These are phyloP conservation scores for Plutomurus gul DNA, from an alignment of 1,140 invertebrate genomes.

Conservation along the genomic window DNA sequence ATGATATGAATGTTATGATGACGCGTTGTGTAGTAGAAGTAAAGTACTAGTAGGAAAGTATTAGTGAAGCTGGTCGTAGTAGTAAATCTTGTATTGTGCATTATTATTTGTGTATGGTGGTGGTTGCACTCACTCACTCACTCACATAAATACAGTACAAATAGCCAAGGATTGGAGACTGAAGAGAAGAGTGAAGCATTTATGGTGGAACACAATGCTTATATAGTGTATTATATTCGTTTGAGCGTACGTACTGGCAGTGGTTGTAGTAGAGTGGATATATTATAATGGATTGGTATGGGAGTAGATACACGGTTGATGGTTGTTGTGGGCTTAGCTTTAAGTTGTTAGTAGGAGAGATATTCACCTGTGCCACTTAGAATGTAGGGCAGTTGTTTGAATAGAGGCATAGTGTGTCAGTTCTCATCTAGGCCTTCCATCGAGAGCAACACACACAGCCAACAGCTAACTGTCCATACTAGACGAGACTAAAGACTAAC, in stretches of 20 bases:
- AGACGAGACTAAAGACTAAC: constrained; percentile 2
- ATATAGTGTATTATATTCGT: neutral
- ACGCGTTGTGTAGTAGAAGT: too few species aligned
- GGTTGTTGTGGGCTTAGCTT: constrained; percentile 25
- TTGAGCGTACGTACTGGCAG: neutral
- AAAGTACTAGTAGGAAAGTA: neutral
- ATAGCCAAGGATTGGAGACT: too few species aligned
- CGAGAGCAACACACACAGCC: constrained; percentile 36
- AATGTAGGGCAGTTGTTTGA: constrained; percentile 48
- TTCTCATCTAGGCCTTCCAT: constrained; percentile 46
- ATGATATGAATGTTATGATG: too few species aligned
- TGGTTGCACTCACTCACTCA: too few species aligned
- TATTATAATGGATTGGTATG: neutral
- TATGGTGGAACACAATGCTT: too few species aligned
- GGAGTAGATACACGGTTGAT: neutral
- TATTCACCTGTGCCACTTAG: constrained; percentile 50
- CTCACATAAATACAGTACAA: too few species aligned
- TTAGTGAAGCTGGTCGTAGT: neutral
- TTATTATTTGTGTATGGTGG: too few species aligned
- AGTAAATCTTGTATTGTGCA: neutral
- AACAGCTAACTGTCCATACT: constrained; percentile 2
- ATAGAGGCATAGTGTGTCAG: constrained; percentile 47
- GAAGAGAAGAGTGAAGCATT: too few species aligned
- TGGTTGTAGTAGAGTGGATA: neutral
- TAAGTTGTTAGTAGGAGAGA: constrained; percentile 32